Percentiles rank a stretch among this genome's conserved stretches.
phyloP scores from a whole-genome alignment of 2,888 invertebrate genomes.

The Scelioninae gen. 2 region DNA sequence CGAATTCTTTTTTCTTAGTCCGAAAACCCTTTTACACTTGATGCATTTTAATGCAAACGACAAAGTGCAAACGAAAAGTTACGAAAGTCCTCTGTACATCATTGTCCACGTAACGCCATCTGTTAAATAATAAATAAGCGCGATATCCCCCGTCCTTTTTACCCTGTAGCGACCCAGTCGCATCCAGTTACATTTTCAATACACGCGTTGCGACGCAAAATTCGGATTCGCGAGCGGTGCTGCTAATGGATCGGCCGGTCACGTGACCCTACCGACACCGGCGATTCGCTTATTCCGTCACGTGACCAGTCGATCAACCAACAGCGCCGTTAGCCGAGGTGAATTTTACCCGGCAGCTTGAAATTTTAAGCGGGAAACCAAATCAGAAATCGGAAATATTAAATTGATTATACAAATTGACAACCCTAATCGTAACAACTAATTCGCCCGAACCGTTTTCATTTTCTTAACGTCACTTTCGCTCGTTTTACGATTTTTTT shows the following conservation, averaged over 20 bases:
- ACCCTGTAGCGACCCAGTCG: background rate
- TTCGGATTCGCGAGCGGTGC: too few species aligned
- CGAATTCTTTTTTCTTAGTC: background rate
- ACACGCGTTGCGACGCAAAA: too few species aligned
- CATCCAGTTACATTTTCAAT: too few species aligned
- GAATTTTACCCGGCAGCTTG: too few species aligned
- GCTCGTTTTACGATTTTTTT: conserved; percentile 69
- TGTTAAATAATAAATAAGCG: background rate
- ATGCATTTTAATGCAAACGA: conserved; percentile 11
- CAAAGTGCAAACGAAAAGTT: background rate
- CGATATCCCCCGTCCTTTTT: background rate
- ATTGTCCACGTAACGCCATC: conserved; percentile 1
- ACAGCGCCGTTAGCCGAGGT: too few species aligned
- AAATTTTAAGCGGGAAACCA: background rate
- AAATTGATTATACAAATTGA: conserved; percentile 29
- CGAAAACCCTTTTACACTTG: conserved; percentile 13
- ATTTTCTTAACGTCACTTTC: conserved; percentile 77
- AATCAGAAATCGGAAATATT: conserved; percentile 34
- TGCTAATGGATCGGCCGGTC: too few species aligned
- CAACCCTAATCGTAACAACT: conserved; percentile 73
- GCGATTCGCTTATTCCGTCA: too few species aligned
- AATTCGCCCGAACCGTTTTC: conserved; percentile 81
- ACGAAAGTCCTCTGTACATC: background rate
- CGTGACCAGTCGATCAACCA: too few species aligned
- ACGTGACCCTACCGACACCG: too few species aligned